Percentiles rank a stretch among this genome's conserved stretches.
These are phyloP conservation scores for Poecilia gillii DNA, from an alignment of 2,797 vertebrate genomes.

Conservation along the genomic window DNA sequence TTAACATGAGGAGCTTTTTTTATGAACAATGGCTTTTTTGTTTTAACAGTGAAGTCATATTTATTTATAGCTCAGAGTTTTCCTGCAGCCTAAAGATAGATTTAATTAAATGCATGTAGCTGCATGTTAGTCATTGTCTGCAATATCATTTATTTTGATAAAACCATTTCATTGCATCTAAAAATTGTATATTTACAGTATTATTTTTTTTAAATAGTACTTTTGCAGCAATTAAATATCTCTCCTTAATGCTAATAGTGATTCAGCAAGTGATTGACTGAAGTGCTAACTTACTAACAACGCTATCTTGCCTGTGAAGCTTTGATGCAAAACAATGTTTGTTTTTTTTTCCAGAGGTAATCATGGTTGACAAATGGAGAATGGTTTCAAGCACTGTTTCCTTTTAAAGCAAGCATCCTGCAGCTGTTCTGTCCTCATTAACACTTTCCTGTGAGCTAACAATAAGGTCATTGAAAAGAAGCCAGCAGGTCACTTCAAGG, in stretches of 20 bases:
- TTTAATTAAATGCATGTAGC: slow-evolving; percentile 14
- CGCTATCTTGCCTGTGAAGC: neutral
- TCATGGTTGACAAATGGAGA: neutral
- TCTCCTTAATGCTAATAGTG: neutral
- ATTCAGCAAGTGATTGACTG: neutral
- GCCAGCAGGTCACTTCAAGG: neutral
- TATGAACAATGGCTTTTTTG: slow-evolving; percentile 23
- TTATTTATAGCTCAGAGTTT: slow-evolving; percentile 11
- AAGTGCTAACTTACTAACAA: neutral
- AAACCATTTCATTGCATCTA: slow-evolving; percentile 35
- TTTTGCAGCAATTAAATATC: neutral
- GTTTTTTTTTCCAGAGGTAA: neutral
- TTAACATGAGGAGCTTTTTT: slow-evolving; percentile 43
- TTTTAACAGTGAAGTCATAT: slow-evolving; percentile 15
- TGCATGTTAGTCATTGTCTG: slow-evolving; percentile 22
- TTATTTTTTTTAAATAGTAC: neutral
- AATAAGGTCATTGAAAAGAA: neutral
- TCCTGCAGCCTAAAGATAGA: neutral
- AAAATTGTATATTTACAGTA: neutral
- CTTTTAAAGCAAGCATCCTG: neutral
- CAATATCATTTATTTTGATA: slow-evolving; percentile 24
- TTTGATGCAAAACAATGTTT: neutral
- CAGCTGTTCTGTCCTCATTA: slow-evolving; percentile 3
- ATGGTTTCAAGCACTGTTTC: neutral
- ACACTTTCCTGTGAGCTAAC: neutral